A percentile compares a stretch with the other conserved stretches of the same genome.
These are phyloP conservation scores for Amazona guildingii DNA, from an alignment of 2,113 vertebrate genomes.

Conservation along the genomic window DNA sequence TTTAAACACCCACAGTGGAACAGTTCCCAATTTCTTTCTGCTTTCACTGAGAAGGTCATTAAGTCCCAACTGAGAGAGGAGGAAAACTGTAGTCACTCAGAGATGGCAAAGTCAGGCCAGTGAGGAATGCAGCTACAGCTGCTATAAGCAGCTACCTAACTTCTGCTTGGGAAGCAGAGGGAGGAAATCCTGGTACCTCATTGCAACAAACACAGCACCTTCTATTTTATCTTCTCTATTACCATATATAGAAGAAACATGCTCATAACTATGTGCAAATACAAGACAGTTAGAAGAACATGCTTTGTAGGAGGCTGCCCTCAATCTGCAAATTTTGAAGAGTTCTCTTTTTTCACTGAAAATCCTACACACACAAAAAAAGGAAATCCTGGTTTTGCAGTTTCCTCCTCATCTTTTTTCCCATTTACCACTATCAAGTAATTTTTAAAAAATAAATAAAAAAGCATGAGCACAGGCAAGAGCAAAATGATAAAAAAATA, in stretches of 20 bases:
- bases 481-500: not conserved
- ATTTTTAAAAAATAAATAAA: not conserved
- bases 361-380: not conserved
- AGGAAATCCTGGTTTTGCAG: not conserved
- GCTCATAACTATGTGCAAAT: not conserved
- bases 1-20: not conserved
- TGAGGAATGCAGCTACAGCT: not conserved
- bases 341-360: not conserved
- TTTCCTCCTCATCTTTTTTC: not conserved
- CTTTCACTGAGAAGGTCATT: slow-evolving; percentile 16
- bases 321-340: not conserved
- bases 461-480: rapidly evolving
- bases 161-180: not conserved
- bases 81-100: not conserved
- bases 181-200: not conserved
- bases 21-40: not conserved
- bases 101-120: not conserved
- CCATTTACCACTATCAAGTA: not conserved
- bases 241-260: not conserved
- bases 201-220: not conserved
- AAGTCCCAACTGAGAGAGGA: not conserved
- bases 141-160: not conserved
- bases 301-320: not conserved
- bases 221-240: not conserved
- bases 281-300: not conserved